Evolutionary conservation across 2,888 invertebrate genomes (phyloP).

Genomic region (Melolontha melolontha): DNA sequence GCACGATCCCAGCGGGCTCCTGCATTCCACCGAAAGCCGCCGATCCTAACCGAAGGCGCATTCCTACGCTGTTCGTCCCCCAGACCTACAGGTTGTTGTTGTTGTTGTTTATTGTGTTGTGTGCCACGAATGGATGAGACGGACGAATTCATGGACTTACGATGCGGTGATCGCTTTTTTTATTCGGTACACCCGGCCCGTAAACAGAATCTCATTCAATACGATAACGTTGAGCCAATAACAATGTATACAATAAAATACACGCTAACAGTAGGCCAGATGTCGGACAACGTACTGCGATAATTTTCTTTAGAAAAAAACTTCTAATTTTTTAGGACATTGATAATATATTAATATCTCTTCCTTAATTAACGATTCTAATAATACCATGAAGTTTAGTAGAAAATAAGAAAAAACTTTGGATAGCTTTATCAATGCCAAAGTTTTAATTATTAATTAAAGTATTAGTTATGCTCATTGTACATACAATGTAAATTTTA

Average conservation of each 20-base stretch:
- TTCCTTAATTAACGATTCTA: no score
- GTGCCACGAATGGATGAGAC: conserved; percentile 7
- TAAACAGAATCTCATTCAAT: conserved; percentile 19
- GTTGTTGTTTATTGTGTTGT: conserved; percentile 28
- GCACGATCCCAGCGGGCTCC: conserved; percentile 65
- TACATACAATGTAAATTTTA: no score
- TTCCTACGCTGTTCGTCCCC: conserved; percentile 63
- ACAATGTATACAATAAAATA: background rate
- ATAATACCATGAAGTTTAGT: no score
- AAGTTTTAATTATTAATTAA: no score
- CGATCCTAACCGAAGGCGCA: conserved; percentile 66
- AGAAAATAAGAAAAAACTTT: no score
- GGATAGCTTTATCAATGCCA: no score
- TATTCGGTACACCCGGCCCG: conserved; percentile 13
- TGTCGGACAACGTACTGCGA: no score
- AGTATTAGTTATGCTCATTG: no score
- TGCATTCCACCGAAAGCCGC: conserved; percentile 70
- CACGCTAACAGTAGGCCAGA: no score
- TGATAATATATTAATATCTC: no score
- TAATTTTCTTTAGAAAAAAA: no score
- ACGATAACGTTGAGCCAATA: conserved; percentile 9
- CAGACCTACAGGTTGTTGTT: conserved; percentile 52
- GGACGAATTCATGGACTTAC: conserved; percentile 8
- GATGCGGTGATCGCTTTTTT: conserved; percentile 11
- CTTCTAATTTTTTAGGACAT: no score